A percentile compares a stretch with the other conserved stretches of the same genome.
These are phyloP conservation scores for Eulacestoma nigropectus DNA, from an alignment of 2,113 vertebrate genomes.

Conservation along the genomic window DNA sequence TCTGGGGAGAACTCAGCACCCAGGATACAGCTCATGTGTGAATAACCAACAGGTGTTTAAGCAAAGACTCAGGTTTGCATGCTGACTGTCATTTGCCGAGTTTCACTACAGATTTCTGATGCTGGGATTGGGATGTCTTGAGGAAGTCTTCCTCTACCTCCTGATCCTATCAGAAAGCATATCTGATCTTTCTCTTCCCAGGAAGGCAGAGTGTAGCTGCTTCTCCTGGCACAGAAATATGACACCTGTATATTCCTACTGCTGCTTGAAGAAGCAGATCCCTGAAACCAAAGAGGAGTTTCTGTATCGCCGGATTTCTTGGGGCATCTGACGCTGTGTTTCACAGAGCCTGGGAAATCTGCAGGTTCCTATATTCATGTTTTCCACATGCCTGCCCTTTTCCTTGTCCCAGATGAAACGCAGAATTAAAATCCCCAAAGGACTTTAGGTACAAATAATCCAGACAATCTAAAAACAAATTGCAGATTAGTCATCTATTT, in stretches of 20 bases:
- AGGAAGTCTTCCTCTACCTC: neutral
- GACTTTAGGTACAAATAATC: neutral
- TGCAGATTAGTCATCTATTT: neutral
- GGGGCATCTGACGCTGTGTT: neutral
- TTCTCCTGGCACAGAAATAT: neutral
- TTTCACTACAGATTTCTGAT: neutral
- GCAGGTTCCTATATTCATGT: neutral
- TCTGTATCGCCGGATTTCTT: neutral
- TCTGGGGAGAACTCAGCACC: neutral
- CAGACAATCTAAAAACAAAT: neutral
- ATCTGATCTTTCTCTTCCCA: neutral
- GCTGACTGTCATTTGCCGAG: neutral
- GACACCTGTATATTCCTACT: neutral
- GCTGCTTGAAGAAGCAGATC: neutral
- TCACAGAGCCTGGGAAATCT: slow-evolving; percentile 13
- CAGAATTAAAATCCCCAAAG: neutral
- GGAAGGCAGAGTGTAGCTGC: neutral
- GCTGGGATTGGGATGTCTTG: neutral
- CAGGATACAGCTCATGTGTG: neutral
- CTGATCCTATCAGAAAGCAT: neutral
- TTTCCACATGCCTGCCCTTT: neutral
- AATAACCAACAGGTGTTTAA: slow-evolving; percentile 46
- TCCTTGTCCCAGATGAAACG: neutral
- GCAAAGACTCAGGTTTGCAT: neutral
- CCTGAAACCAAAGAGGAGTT: neutral